A percentile compares a stretch with the other conserved stretches of the same genome.
Evolutionary conservation across 2,113 vertebrate genomes (phyloP).

Genomic region (Origma solitaria): DNA sequence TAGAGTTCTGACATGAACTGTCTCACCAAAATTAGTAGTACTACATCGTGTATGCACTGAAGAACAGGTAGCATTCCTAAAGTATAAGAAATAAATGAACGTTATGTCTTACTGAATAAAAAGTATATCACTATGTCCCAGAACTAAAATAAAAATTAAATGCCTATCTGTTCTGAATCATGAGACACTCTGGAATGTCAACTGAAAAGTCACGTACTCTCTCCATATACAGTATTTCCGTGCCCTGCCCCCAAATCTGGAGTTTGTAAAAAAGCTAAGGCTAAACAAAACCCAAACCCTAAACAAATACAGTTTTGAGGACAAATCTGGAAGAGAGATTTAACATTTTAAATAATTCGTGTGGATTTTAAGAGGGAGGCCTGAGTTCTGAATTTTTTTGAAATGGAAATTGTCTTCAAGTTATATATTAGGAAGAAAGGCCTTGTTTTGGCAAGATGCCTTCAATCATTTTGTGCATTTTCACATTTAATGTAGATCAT

Average conservation of each 20-base stretch:
- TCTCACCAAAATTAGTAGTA: not conserved
- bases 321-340: not conserved
- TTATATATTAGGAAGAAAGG: not conserved
- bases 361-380: not conserved
- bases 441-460: not conserved
- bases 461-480: not conserved
- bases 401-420: not conserved
- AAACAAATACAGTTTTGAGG: not conserved
- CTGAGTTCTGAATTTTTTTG: not conserved
- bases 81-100: not conserved
- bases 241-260: not conserved
- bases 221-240: not conserved
- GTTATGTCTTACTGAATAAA: not conserved
- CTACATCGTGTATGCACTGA: not conserved
- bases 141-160: not conserved
- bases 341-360: not conserved
- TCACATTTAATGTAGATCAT: not conserved
- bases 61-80: not conserved
- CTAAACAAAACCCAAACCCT: not conserved
- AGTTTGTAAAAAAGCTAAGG: not conserved
- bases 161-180: not conserved
- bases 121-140: not conserved
- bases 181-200: not conserved
- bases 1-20: not conserved
- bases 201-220: not conserved